Percentiles rank a stretch among this genome's conserved stretches.
These are phyloP conservation scores for Zenarchopterus dispar DNA, from an alignment of 2,797 vertebrate species.

Conservation along the genomic window DNA sequence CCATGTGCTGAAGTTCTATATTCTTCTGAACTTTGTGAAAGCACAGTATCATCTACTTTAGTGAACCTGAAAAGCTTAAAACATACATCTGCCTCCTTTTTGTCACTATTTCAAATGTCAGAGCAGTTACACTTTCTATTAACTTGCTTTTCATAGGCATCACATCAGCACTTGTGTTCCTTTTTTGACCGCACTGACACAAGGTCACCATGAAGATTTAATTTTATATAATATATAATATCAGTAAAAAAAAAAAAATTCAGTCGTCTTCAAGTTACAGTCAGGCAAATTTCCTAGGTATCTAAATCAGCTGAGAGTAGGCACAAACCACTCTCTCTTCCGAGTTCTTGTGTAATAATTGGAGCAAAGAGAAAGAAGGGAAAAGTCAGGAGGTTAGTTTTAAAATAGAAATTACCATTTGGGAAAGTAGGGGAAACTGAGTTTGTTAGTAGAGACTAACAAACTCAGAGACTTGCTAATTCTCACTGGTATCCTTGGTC, in stretches of 20 bases:
- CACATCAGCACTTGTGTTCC: not conserved
- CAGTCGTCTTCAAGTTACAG: not conserved
- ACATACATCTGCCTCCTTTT: not conserved
- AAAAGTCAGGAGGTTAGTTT: constrained; percentile 30
- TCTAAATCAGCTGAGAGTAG: constrained; percentile 4
- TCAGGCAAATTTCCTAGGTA: too few species aligned
- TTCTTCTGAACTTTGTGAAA: constrained; percentile 42
- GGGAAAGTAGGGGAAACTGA: constrained; percentile 44
- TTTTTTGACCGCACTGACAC: constrained; percentile 49
- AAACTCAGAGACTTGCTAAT: constrained; percentile 21
- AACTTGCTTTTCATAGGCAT: too few species aligned
- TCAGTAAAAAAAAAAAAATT: not conserved
- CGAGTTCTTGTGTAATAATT: constrained; percentile 43
- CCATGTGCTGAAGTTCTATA: constrained; percentile 42
- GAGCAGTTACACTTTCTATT: too few species aligned
- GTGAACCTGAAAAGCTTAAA: too few species aligned
- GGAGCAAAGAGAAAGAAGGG: constrained; percentile 39
- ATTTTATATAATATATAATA: constrained; percentile 7
- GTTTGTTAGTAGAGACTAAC: constrained; percentile 50
- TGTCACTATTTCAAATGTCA: too few species aligned
- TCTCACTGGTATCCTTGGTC: constrained; percentile 42
- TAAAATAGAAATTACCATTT: constrained; percentile 46
- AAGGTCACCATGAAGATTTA: constrained; percentile 40
- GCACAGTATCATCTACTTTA: constrained; percentile 50
- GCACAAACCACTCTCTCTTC: constrained; percentile 20